Percentiles rank a stretch among this genome's conserved stretches.
Conservation (phyloP, 2,113 vertebrate genomes). For the Gasterosteus nipponicus region DNA sequence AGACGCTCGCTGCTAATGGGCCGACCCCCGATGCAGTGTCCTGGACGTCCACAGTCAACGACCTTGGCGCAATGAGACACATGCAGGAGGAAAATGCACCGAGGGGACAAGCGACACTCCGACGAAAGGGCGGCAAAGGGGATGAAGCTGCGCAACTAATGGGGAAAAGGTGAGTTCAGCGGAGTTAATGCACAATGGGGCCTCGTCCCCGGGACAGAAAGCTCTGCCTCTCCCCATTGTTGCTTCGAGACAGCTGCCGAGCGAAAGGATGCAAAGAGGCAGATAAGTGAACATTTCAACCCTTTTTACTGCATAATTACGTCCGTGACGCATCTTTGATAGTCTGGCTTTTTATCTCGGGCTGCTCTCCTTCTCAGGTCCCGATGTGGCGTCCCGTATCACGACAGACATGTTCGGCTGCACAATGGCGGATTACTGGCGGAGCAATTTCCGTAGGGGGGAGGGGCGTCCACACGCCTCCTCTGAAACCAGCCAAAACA, state of each 20-base stretch:
- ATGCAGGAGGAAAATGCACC: background rate
- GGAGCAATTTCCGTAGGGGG: constrained; percentile 35
- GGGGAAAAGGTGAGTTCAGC: constrained; percentile 7
- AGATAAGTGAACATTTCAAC: constrained; percentile 59
- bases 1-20: background rate
- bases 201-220: constrained; percentile 20
- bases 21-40: background rate
- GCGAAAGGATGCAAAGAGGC: constrained; percentile 44
- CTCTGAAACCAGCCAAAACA: constrained; percentile 29
- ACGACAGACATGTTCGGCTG: constrained; percentile 32
- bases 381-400: constrained; percentile 48
- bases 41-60: background rate
- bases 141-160: background rate
- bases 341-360: constrained; percentile 46
- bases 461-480: background rate
- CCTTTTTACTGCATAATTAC: constrained; percentile 50
- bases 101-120: background rate
- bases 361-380: constrained; percentile 39
- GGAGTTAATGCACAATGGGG: constrained; percentile 4
- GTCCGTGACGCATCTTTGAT: constrained; percentile 33
- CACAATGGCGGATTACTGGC: constrained; percentile 31
- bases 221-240: constrained; percentile 39
- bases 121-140: background rate
- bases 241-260: constrained; percentile 19
- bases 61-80: background rate